A percentile compares a stretch with the other conserved stretches of the same genome.
phyloP scores from a whole-genome alignment of 2,888 invertebrate genomes.

The Dryocosmus kuriphilus region DNA sequence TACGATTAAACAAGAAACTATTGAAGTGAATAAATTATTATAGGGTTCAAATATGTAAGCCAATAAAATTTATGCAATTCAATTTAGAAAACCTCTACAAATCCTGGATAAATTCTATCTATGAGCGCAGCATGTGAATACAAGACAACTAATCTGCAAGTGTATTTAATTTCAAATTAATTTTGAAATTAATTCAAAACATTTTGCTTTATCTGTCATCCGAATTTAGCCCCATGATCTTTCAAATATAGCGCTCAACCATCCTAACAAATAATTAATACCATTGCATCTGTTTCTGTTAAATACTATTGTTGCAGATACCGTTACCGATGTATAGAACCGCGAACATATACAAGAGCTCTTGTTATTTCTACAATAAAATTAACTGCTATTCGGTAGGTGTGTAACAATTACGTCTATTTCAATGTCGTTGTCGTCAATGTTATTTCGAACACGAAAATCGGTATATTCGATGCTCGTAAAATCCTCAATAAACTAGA shows the following conservation, averaged over 20 bases:
- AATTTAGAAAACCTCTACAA: too few relatives aligned
- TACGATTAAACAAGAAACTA: not conserved
- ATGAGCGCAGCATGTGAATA: not conserved
- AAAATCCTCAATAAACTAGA: slow-evolving; percentile 24
- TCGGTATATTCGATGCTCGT: slow-evolving; percentile 4
- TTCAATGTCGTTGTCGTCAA: slow-evolving; percentile 8
- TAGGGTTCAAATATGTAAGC: too few relatives aligned
- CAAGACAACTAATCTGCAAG: not conserved
- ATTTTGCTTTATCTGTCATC: not conserved
- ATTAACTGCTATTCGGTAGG: slow-evolving; percentile 7
- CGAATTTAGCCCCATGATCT: not conserved
- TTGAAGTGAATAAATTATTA: not conserved
- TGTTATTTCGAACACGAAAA: slow-evolving; percentile 14
- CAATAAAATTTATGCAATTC: too few relatives aligned
- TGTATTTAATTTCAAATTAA: not conserved
- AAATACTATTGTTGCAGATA: slow-evolving; percentile 26
- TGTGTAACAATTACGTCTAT: slow-evolving; percentile 26
- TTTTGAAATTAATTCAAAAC: not conserved
- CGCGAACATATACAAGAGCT: not conserved
- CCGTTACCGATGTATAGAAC: not conserved
- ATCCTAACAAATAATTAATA: slow-evolving; percentile 19
- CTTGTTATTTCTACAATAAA: slow-evolving; percentile 28
- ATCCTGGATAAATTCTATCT: too few relatives aligned
- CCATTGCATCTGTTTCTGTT: not conserved
- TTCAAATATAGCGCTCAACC: not conserved